Evolutionary conservation across 2,888 invertebrate genomes (phyloP).

Genomic region (Nemotelus nigrinus): DNA sequence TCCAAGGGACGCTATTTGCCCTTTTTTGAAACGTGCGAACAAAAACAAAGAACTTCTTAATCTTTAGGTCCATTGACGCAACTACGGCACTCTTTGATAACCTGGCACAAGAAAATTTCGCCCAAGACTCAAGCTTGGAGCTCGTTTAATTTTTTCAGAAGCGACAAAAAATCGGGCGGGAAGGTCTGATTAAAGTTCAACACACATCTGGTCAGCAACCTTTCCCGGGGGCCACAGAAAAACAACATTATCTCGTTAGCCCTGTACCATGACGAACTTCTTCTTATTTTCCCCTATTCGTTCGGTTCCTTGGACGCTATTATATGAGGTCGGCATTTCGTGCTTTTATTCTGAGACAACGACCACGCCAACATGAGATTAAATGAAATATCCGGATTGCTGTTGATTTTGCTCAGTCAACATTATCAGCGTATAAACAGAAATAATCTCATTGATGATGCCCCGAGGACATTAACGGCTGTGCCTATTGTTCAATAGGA

Average conservation of each 20-base stretch:
- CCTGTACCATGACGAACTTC: not conserved
- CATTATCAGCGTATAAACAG: slow-evolving; percentile 23
- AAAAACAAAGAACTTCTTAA: too few species aligned
- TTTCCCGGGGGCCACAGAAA: too few species aligned
- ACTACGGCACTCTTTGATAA: too few species aligned
- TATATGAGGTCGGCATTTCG: not conserved
- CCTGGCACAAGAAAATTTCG: too few species aligned
- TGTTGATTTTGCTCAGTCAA: slow-evolving; percentile 30
- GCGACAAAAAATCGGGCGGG: too few species aligned
- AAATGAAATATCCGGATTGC: slow-evolving; percentile 5
- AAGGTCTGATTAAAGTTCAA: too few species aligned
- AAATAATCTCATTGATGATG: slow-evolving; percentile 31
- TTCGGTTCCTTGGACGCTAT: not conserved
- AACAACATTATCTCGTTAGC: slow-evolving; percentile 10
- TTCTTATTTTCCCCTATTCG: not conserved
- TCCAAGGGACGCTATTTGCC: too few species aligned
- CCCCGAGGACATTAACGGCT: slow-evolving; percentile 25
- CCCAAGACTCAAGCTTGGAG: too few species aligned
- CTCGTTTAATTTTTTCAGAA: too few species aligned
- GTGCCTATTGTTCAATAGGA: not conserved
- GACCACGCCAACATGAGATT: not conserved
- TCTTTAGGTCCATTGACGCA: too few species aligned
- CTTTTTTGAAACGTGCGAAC: too few species aligned
- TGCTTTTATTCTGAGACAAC: not conserved
- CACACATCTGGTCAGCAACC: too few species aligned